A percentile compares a stretch with the other conserved stretches of the same genome.
Evolutionary conservation across 2,113 vertebrate genomes (phyloP).

Genomic region (Zingel zingel): DNA sequence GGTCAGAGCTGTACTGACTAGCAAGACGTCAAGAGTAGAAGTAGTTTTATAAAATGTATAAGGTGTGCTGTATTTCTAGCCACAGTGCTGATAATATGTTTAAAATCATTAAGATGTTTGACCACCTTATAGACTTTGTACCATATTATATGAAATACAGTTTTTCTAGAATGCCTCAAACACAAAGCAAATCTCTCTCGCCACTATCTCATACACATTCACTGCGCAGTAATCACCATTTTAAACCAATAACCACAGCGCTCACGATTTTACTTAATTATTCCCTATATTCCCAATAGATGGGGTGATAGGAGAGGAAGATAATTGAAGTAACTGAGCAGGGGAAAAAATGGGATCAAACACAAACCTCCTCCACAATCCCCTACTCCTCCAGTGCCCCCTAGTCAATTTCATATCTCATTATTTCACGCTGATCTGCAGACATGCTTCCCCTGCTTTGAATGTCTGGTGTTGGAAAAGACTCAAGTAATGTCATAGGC

Average conservation of each 20-base stretch:
- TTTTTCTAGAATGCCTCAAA: slow-evolving; percentile 50
- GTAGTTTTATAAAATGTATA: not conserved
- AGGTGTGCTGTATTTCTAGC: not conserved
- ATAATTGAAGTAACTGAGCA: slow-evolving; percentile 89
- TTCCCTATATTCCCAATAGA: slow-evolving; percentile 83
- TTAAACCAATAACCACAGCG: slow-evolving; percentile 68
- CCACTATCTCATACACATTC: slow-evolving; percentile 33
- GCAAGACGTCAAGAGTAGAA: not conserved
- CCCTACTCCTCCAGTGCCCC: slow-evolving; percentile 85
- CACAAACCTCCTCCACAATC: slow-evolving; percentile 84
- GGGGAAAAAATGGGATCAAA: slow-evolving; percentile 85
- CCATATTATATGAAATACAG: slow-evolving; percentile 19
- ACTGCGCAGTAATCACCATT: slow-evolving; percentile 62
- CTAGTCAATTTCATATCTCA: slow-evolving; percentile 87
- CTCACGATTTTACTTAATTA: slow-evolving; percentile 89
- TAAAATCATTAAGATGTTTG: slow-evolving; percentile 24
- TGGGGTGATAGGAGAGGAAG: slow-evolving; percentile 80
- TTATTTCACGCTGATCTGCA: slow-evolving; percentile 74
- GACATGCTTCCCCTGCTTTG: slow-evolving; percentile 64
- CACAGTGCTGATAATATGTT: not conserved
- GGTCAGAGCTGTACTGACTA: slow-evolving; percentile 2
- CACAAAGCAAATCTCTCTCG: slow-evolving; percentile 32
- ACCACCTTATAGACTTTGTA: slow-evolving; percentile 14
- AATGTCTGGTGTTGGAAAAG: slow-evolving; percentile 61
- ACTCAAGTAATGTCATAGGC: slow-evolving; percentile 51